phyloP scores from a whole-genome alignment of 2,797 vertebrate genomes.

The Gephyroberyx darwinii region DNA sequence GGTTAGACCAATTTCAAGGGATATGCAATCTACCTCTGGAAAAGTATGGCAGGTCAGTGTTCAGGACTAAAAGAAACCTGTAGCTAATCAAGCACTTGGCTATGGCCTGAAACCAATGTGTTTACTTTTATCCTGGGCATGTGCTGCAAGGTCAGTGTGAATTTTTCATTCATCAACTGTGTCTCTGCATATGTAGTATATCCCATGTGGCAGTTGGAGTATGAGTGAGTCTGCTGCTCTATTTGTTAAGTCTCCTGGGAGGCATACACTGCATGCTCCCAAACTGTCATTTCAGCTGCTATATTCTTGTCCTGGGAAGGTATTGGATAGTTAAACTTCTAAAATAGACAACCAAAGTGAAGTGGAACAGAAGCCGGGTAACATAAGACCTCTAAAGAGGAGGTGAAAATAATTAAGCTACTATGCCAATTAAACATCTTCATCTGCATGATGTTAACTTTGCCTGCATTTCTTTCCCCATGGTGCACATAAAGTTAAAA shows the following conservation, averaged over 20 bases:
- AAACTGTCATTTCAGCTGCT: conserved; percentile 57
- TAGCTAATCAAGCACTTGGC: conserved; percentile 31
- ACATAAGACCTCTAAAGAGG: conserved; percentile 32
- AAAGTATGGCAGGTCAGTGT: conserved; percentile 44
- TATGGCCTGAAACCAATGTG: conserved; percentile 20
- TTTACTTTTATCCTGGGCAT: conserved; percentile 2
- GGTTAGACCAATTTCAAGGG: conserved; percentile 44
- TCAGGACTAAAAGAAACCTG: conserved; percentile 40
- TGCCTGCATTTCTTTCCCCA: too few species aligned
- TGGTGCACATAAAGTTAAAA: too few species aligned
- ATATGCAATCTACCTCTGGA: conserved; percentile 33
- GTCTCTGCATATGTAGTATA: conserved; percentile 21
- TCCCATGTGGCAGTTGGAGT: conserved; percentile 40
- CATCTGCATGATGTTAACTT: conserved; percentile 37
- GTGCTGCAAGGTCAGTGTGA: conserved; percentile 22
- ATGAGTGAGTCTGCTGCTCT: conserved; percentile 43
- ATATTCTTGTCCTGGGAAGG: conserved; percentile 51
- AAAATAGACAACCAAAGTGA: conserved; percentile 42
- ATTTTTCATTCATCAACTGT: conserved; percentile 30
- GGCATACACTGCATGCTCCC: conserved; percentile 21
- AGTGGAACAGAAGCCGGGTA: conserved; percentile 40
- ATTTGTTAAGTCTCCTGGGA: conserved; percentile 53
- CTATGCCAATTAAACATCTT: conserved; percentile 49
- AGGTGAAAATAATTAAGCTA: conserved; percentile 55
- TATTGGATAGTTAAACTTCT: conserved; percentile 46